Conservation (phyloP, 2,888 invertebrate genomes). For the Drosophila hamatofila region DNA sequence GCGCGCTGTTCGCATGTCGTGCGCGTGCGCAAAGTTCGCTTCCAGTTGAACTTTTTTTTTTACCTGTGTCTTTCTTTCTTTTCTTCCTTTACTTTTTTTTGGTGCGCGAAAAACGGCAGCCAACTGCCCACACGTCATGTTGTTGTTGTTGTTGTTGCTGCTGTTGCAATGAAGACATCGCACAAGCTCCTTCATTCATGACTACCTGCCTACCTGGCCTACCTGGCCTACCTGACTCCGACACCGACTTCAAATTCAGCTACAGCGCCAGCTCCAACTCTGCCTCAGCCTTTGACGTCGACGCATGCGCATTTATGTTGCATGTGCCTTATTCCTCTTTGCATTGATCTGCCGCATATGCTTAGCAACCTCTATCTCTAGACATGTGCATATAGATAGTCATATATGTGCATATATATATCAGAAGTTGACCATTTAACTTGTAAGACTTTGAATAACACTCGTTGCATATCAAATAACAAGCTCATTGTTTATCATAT, state of each 20-base stretch:
- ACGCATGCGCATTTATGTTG: conserved; percentile 6
- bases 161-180: conserved; percentile 61
- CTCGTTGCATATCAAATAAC: neutral
- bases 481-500: neutral
- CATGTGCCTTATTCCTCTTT: conserved; percentile 1
- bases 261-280: neutral
- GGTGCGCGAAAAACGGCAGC: conserved; percentile 71
- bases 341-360: conserved; percentile 1
- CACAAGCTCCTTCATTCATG: conserved; percentile 62
- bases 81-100: conserved; percentile 20
- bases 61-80: conserved; percentile 6
- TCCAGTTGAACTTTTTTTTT: conserved; percentile 19
- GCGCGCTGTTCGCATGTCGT: conserved; percentile 64
- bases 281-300: neutral
- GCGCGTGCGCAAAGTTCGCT: conserved; percentile 69
- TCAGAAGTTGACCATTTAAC: neutral
- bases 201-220: conserved; percentile 32
- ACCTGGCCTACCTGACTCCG: conserved; percentile 32
- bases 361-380: neutral
- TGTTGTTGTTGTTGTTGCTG: conserved; percentile 9
- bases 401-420: neutral
- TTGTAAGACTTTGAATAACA: conserved; percentile 1
- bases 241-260: conserved; percentile 16
- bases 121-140: conserved; percentile 70
- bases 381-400: neutral